Evolutionary conservation across 2,888 invertebrate genomes (phyloP), one percentile per base, ranked within the genome.

Genomic region (Orchesellides sinensis): DNA sequence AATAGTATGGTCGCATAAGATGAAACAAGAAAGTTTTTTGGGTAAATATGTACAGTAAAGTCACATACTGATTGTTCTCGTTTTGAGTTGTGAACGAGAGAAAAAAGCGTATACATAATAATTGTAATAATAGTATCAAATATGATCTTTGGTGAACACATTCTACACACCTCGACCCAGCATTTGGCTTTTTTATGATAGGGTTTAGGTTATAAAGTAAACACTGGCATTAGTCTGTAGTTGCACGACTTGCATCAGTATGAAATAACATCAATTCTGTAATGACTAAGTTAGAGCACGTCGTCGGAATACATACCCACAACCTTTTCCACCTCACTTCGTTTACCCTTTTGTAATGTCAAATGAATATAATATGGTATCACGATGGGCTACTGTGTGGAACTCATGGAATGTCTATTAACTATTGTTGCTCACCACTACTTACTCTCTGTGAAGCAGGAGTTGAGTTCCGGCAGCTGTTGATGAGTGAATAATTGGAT

Each of bases 401-500:
- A 2, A 59, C 49, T n/a, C 8, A 14, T 59, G 59, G 27, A 59
- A 17, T 5, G 17, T 21, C n/a, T 59, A 12, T 27, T 59, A 1
- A n/a, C 25, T 3, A 49, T 17, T n/a, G 5, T 27, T n/a, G n/a
- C n/a, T n/a, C n/a, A n/a, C n/a, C 59, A 59, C 59, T 27, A 59
- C n/a, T 49, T 4, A 25, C 59, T 6, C 27, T 21, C 27, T 49
- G 27, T 32, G 14, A 10, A 32, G 52, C 32, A n/a, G n/a, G n/a
- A n/a, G n/a, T 69, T 70, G 25, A 52, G 49, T 74, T 74, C 74
- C 74, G 63, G 74, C 49, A 49, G 74, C 49, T 74, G 74, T 63
- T 74, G 74, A 74, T 74, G 74, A 74, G 74, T 63, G 63, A 74
- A 63, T 74, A 74, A 74, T 63, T 74, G 74, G 74, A 49, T 49